phyloP scores from a whole-genome alignment of 2,888 invertebrate species.

The Megaustenia siamemsis region DNA sequence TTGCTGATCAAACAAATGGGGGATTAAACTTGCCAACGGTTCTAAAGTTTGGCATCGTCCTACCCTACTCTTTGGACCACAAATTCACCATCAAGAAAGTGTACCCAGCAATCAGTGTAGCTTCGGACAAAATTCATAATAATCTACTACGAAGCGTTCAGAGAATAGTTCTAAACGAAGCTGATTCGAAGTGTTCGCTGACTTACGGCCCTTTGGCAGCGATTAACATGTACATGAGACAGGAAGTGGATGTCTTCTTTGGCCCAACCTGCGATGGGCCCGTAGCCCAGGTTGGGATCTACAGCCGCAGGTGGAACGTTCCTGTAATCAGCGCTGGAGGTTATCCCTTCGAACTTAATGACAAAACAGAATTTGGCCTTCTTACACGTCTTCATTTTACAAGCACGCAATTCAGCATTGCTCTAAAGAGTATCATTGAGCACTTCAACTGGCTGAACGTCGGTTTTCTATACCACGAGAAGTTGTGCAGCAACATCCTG shows the following conservation, averaged over 20 bases:
- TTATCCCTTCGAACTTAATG: conserved; percentile 71
- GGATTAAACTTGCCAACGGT: too few species aligned
- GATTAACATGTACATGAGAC: conserved; percentile 71
- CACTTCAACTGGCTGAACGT: conserved; percentile 8
- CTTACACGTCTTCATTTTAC: conserved; percentile 83
- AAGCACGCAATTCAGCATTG: background rate
- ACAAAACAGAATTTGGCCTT: conserved; percentile 84
- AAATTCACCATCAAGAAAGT: background rate
- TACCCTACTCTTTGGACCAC: background rate
- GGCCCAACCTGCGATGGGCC: conserved; percentile 83
- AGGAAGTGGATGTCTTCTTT: conserved; percentile 73
- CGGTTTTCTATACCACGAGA: background rate
- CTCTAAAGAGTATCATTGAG: background rate
- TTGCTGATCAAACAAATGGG: background rate
- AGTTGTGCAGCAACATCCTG: background rate
- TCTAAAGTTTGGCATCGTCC: conserved; percentile 9
- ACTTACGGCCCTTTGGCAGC: conserved; percentile 75
- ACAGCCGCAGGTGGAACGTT: conserved; percentile 91
- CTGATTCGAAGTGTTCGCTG: conserved; percentile 76
- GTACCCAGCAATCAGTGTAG: conserved; percentile 5
- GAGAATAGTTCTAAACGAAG: conserved; percentile 48
- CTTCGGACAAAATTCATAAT: background rate
- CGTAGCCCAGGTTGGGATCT: conserved; percentile 91
- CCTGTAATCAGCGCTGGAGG: conserved; percentile 88
- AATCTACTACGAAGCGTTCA: background rate